A percentile compares a stretch with the other conserved stretches of the same genome.
Conservation (phyloP, 2,113 vertebrate genomes). For the Vireo altiloquus region DNA sequence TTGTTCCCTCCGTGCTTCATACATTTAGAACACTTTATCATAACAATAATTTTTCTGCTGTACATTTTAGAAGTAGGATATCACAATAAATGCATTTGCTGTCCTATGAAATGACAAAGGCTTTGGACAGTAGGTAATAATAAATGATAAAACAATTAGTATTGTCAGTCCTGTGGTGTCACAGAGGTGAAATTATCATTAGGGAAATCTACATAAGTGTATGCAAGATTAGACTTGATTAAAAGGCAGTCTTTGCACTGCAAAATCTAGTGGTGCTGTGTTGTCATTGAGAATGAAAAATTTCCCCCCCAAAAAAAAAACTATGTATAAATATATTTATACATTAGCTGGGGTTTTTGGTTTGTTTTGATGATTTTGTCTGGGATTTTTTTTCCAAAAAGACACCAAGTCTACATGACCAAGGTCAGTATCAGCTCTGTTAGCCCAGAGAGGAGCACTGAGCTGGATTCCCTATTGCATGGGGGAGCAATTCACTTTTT, state of each 20-base stretch:
- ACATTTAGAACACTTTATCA: neutral
- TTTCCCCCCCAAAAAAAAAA: neutral
- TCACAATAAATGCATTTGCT: neutral
- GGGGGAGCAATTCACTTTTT: neutral
- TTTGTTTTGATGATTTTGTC: neutral
- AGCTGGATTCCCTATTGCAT: neutral
- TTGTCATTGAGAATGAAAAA: neutral
- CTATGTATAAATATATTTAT: neutral
- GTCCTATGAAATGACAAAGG: neutral
- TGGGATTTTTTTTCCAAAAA: neutral
- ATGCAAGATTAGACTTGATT: neutral
- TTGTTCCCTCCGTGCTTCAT: neutral
- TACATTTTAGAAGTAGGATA: neutral
- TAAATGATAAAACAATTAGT: neutral
- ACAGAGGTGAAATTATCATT: neutral
- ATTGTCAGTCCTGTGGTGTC: neutral
- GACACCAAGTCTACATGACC: neutral
- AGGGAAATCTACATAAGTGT: neutral
- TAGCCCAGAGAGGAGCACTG: neutral
- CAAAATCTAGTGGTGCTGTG: neutral
- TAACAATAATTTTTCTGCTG: neutral
- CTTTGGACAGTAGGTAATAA: neutral
- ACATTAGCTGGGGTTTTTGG: accelerated
- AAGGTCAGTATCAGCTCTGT: neutral
- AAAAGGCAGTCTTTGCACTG: neutral